Percentiles rank a stretch among this genome's conserved stretches.
phyloP scores from a whole-genome alignment of 2,797 vertebrate genomes.

The Trematocara caparti region DNA sequence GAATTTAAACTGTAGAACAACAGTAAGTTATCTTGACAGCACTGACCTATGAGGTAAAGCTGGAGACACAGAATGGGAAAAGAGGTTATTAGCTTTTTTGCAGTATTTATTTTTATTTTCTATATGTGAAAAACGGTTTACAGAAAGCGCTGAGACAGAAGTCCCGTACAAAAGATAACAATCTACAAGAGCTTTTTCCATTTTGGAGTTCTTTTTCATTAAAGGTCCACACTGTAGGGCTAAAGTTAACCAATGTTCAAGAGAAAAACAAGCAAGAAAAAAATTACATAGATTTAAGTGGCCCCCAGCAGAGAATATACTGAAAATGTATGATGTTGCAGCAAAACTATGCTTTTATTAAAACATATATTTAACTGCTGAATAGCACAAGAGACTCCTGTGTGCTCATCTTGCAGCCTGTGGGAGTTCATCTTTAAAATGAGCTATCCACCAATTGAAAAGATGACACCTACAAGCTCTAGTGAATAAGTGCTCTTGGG shows the following conservation, averaged over 20 bases:
- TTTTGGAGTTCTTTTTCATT: background rate
- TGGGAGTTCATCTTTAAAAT: slow-evolving; percentile 36
- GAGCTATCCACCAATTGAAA: slow-evolving; percentile 49
- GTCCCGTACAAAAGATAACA: background rate
- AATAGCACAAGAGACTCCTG: background rate
- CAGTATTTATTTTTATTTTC: background rate
- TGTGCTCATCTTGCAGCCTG: background rate
- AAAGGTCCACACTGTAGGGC: background rate
- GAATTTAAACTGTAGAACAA: background rate
- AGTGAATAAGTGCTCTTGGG: slow-evolving; percentile 32
- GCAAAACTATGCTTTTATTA: background rate
- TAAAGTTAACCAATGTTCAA: background rate
- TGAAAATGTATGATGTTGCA: background rate
- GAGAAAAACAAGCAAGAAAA: background rate
- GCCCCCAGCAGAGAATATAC: background rate
- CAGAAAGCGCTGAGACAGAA: background rate
- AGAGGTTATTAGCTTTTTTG: background rate
- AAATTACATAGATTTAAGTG: background rate
- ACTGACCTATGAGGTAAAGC: background rate
- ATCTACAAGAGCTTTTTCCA: background rate
- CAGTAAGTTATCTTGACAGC: background rate
- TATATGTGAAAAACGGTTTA: background rate
- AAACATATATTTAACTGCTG: background rate
- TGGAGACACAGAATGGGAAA: background rate
- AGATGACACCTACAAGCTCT: slow-evolving; percentile 45